phyloP scores from a whole-genome alignment of 2,888 invertebrate genomes.

The Drosophila pseudotakahashii region DNA sequence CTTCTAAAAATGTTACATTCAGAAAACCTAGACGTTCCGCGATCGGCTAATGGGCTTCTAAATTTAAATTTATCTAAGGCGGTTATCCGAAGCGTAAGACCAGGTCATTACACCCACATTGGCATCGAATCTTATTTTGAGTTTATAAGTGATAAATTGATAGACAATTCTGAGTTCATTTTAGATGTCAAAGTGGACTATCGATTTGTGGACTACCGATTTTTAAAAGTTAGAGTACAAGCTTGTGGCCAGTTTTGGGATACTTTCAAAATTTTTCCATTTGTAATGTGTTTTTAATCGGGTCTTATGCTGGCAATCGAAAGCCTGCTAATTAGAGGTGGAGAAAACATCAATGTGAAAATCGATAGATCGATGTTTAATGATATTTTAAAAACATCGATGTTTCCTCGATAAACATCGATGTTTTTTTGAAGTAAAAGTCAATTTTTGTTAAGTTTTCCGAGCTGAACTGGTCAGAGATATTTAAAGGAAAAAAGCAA shows the following conservation, averaged over 20 bases:
- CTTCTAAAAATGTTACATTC: too few species aligned
- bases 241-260: not conserved
- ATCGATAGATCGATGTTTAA: too few species aligned
- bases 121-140: too few species aligned
- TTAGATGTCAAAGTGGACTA: not conserved
- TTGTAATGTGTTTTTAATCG: not conserved
- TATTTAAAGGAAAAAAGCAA: too few species aligned
- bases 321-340: not conserved
- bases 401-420: too few species aligned
- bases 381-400: too few species aligned
- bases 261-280: not conserved
- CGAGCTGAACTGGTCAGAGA: too few species aligned
- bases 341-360: too few species aligned
- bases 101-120: not conserved
- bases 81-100: not conserved
- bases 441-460: too few species aligned
- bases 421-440: too few species aligned
- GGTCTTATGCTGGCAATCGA: not conserved
- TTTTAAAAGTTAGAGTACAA: not conserved
- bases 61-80: not conserved
- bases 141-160: not conserved
- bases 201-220: too few species aligned
- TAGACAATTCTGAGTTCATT: not conserved
- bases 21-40: not conserved
- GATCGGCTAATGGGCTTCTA: not conserved